Evolutionary conservation across 2,888 invertebrate genomes (phyloP), one percentile per base, ranked within the genome.

Genomic region (Polylopha cassiicola): DNA sequence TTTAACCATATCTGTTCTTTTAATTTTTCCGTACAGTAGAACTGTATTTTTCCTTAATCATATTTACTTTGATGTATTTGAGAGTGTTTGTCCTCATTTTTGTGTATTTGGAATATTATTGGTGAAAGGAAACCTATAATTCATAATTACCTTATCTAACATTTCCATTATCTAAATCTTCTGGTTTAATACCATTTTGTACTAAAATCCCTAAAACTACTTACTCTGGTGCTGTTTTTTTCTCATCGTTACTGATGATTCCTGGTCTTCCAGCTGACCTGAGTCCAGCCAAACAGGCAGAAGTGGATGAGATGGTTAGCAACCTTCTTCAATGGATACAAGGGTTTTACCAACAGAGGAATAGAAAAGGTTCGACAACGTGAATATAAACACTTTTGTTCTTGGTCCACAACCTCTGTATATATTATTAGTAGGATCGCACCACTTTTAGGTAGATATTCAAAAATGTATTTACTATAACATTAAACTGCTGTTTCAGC

Each of bases 321-420:
- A 90, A 92, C 63, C 89, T 92, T 51, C 87, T 92, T 42, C 89
- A 90, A 51, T 92, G 92, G 92, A 88, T 92, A 47, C 92, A 92
- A 68, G 90, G 89, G 50, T 87, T 91, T 43, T 91, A 92, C 63
- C 87, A 88, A 49, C 89, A 91, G 61, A 78, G 69, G 54, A 82
- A 72, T 65, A 77, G 86, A 66, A 86, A 85, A 86, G 86, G 86
- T 86, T 73, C 70, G 74, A 53, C 53, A 30, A 45, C 16, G 18
- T 11, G 11, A 15, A 21, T 26, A 14, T 23, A 17, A 34, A 9
- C 21, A 31, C 2, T 26, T 18, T 23, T 8, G 9, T 13, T n/a
- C n/a, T n/a, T n/a, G n/a, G n/a, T n/a, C n/a, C n/a, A n/a, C n/a
- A n/a, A n/a, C n/a, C n/a, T n/a, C n/a, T n/a, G n/a, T n/a, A n/a